Percentiles rank a stretch among this genome's conserved stretches.
Evolutionary conservation across 2,113 vertebrate genomes (phyloP).

Genomic region (Eolophus roseicapilla): DNA sequence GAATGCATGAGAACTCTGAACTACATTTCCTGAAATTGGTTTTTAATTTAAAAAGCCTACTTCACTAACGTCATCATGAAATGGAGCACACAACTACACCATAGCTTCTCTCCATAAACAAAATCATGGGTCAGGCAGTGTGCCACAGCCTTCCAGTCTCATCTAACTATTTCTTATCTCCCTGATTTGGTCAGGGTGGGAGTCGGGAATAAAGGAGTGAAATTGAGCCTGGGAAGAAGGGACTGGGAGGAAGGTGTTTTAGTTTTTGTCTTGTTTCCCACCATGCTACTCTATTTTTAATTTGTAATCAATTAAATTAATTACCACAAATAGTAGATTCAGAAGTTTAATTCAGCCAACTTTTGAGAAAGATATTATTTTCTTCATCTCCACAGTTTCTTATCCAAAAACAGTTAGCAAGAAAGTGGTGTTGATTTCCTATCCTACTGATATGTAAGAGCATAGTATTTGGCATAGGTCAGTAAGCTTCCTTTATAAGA

Average conservation of each 20-base stretch:
- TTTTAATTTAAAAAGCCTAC: background rate
- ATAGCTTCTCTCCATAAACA: background rate
- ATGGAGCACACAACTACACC: background rate
- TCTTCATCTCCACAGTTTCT: background rate
- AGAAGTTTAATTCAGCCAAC: background rate
- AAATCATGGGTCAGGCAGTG: background rate
- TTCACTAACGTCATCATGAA: background rate
- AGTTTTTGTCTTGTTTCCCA: background rate
- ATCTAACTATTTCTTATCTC: background rate
- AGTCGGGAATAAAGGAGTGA: background rate
- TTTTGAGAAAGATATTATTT: background rate
- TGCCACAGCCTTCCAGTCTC: background rate
- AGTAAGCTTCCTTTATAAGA: background rate
- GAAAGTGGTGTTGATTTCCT: background rate
- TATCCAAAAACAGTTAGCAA: background rate
- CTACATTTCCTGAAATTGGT: background rate
- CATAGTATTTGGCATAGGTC: background rate
- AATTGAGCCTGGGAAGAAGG: background rate
- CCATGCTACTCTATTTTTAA: background rate
- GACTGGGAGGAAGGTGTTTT: background rate
- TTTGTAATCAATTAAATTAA: background rate
- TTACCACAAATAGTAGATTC: background rate
- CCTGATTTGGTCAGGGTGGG: background rate
- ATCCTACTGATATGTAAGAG: background rate
- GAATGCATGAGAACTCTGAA: background rate